phyloP scores from a whole-genome alignment of 2,113 vertebrate species.

The Phrynocephalus versicolor region DNA sequence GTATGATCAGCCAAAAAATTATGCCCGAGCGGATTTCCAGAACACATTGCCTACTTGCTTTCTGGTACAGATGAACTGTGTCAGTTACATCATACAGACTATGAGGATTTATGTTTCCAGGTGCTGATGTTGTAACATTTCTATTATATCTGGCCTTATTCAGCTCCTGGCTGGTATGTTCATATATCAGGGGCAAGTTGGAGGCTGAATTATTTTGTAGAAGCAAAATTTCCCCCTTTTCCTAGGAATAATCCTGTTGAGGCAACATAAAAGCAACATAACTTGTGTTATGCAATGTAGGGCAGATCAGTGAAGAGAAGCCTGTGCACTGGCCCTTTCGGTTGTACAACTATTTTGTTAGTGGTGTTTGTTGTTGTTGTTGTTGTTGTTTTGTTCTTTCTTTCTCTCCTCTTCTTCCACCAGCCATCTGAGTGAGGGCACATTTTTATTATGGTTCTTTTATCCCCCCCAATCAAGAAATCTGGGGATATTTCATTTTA shows the following conservation, averaged over 20 bases:
- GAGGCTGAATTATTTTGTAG: constrained; percentile 45
- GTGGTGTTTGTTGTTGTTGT: no score
- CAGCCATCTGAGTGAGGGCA: no score
- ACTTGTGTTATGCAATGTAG: background rate
- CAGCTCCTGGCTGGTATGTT: constrained; percentile 58
- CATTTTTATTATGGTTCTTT: no score
- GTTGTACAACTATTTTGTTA: constrained; percentile 29
- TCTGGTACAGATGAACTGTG: background rate
- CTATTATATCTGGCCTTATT: constrained; percentile 61
- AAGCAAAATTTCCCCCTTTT: constrained; percentile 66
- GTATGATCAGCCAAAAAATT: background rate
- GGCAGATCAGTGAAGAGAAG: constrained; percentile 56
- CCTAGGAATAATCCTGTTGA: constrained; percentile 61
- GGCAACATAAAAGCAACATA: constrained; percentile 41
- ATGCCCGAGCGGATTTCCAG: background rate
- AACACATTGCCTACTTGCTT: background rate
- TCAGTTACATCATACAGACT: fast-evolving
- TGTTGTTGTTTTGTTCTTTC: no score
- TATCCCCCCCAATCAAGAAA: no score
- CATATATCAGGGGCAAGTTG: constrained; percentile 53
- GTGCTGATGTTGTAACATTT: constrained; percentile 48
- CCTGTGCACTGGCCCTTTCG: background rate
- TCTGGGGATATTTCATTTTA: no score
- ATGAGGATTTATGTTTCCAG: background rate
- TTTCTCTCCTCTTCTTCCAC: no score